Percentiles rank a stretch among this genome's conserved stretches.
Conservation (phyloP, 2,888 invertebrate genomes). For the Hetaerina titia region DNA sequence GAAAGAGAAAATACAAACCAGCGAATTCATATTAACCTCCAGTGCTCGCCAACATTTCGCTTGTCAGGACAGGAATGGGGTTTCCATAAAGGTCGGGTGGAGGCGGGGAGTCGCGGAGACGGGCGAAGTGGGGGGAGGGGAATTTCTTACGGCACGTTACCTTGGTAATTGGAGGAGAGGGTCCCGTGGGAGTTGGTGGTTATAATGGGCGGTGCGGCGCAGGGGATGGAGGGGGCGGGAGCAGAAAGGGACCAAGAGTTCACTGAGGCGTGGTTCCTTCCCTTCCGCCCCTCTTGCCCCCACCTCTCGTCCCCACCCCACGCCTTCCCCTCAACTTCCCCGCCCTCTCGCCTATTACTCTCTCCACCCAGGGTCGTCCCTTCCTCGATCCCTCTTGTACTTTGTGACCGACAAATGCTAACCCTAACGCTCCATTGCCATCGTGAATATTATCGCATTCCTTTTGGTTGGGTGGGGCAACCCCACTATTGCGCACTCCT, state of each 20-base stretch:
- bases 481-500: background rate
- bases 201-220: background rate
- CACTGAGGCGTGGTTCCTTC: slow-evolving; percentile 54
- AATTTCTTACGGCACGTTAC: slow-evolving; percentile 58
- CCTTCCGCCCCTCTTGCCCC: background rate
- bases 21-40: slow-evolving; percentile 22
- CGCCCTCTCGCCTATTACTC: too few species aligned
- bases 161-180: slow-evolving; percentile 61
- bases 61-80: slow-evolving; percentile 21
- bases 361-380: background rate
- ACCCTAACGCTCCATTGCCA: background rate
- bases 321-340: background rate
- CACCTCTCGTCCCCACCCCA: background rate
- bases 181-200: background rate
- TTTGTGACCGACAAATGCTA: background rate
- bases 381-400: background rate
- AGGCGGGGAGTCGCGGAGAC: too few species aligned
- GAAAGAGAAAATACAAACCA: background rate
- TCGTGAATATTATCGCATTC: background rate
- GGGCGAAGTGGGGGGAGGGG: background rate
- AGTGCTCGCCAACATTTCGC: slow-evolving; percentile 30
- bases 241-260: background rate
- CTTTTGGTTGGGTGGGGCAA: background rate
- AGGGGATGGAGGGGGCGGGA: background rate
- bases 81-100: slow-evolving; percentile 24